phyloP scores from a whole-genome alignment of 2,888 invertebrate species.

The Teleiodes luculella region DNA sequence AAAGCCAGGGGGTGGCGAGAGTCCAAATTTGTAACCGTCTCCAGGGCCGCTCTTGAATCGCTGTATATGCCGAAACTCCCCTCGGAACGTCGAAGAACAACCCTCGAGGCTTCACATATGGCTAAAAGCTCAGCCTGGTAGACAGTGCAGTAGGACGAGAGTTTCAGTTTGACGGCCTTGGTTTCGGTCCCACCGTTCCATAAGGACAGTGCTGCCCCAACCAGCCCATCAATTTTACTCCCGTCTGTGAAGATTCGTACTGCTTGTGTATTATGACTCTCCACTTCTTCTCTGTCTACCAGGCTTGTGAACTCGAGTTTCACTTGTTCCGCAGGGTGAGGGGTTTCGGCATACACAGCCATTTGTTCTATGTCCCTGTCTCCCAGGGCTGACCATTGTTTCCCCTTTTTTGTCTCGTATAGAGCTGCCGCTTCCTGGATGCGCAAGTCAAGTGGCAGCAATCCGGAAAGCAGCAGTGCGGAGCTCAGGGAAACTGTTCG shows the following conservation, averaged over 20 bases:
- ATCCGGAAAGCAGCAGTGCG: no score
- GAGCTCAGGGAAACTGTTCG: no score
- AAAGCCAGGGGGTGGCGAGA: not conserved
- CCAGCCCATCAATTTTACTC: not conserved
- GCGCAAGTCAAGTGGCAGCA: no score
- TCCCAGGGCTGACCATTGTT: not conserved
- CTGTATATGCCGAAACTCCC: no score
- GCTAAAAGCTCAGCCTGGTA: not conserved
- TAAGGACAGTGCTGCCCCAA: not conserved
- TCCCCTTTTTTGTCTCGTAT: no score
- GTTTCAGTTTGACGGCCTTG: not conserved
- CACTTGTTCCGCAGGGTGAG: not conserved
- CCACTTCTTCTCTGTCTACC: not conserved
- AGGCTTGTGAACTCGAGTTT: not conserved
- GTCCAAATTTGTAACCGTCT: not conserved
- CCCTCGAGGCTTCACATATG: not conserved
- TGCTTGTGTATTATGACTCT: no score
- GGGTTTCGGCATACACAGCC: not conserved
- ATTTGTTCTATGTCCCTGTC: not conserved
- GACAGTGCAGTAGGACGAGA: not conserved
- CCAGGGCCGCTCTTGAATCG: not conserved
- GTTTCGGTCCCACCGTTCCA: not conserved
- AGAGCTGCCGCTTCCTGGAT: no score
- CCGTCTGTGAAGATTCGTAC: not conserved
- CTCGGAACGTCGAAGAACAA: no score